A percentile compares a stretch with the other conserved stretches of the same genome.
Conservation (phyloP, 30 jellyfish, hydroid and myxozoan species). For the Aurelia coerulea region DNA sequence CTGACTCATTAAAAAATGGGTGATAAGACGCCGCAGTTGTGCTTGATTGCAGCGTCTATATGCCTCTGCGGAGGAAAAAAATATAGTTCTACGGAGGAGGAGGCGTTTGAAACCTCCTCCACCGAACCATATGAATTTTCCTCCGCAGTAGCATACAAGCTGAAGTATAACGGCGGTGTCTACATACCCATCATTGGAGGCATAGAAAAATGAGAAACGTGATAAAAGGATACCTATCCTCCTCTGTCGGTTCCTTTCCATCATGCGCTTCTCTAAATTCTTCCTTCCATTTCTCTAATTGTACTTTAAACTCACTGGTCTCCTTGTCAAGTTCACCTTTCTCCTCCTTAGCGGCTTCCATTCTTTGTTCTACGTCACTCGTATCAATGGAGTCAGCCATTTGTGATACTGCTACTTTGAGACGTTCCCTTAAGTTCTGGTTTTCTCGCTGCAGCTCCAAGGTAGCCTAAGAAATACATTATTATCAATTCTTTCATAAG, state of each 20-base stretch:
- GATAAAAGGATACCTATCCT: slow-evolving; percentile 65
- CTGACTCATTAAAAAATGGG: no score
- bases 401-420: slow-evolving; percentile 58
- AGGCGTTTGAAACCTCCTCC: no score
- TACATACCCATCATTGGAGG: no score
- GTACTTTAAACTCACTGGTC: slow-evolving; percentile 48
- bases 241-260: slow-evolving; percentile 83
- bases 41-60: no score
- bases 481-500: no score
- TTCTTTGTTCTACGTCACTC: slow-evolving; percentile 42
- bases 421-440: slow-evolving; percentile 51
- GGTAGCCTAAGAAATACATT: slow-evolving; percentile 50
- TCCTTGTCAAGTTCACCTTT: slow-evolving; percentile 51
- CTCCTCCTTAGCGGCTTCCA: slow-evolving; percentile 57
- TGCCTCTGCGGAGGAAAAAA: no score
- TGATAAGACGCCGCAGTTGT: no score
- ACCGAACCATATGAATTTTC: no score
- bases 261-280: slow-evolving; percentile 59
- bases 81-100: no score
- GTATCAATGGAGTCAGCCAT: slow-evolving; percentile 71
- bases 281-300: slow-evolving; percentile 68
- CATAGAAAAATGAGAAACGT: no score
- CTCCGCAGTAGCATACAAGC: no score
- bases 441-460: slow-evolving; percentile 49
- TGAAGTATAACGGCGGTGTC: no score